Evolutionary conservation across 2,113 vertebrate genomes (phyloP), one percentile per base, ranked within the genome.

Genomic region (Brienomyrus brachyistius): DNA sequence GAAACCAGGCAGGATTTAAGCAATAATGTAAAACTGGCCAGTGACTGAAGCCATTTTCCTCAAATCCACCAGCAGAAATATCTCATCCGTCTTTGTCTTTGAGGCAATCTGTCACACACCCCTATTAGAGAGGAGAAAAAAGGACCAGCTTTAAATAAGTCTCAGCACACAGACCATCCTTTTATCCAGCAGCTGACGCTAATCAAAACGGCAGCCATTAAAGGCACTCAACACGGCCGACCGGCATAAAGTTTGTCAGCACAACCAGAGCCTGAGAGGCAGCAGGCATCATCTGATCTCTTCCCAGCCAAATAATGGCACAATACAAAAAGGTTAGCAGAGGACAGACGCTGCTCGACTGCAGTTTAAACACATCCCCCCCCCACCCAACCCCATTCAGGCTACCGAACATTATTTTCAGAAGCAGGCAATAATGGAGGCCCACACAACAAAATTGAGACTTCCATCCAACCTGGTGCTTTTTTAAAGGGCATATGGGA

Each of bases 271-370:
- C 82, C 74, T 47, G 59, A 93, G 83, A 86, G 87, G 86, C 77
- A 86, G 21, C 59, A 88, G 59, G 77, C 88, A 89, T 88, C 91
- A 92, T 91, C 90, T 91, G 89, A 91, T 92, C 90, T 74, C 89
- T 90, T 89, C 1, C 13, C 89, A 88, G 90, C 89, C 89, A 89
- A 89, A 92, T 89, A 93, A 89, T 84, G 59, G 86, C 62, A 90
- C 56, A 48, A 8, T 35, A 54, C n/a, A 54, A 45, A 56, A 90
- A 13, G 86, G 89, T 56, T 88, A 91, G 77, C 91, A 91, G 85
- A 88, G 90, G n/a, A 43, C 59, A 47, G 21, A 70, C 43, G 23
- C 56, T 62, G 56, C 56, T 62, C 7, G 10, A 82, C 56, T 35
- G 19, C 35, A 84, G 54, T 59, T 89, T n/a, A 84, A 84, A 84